phyloP scores from a whole-genome alignment of 1,140 invertebrate species.

The Hylaeus volcanicus region DNA sequence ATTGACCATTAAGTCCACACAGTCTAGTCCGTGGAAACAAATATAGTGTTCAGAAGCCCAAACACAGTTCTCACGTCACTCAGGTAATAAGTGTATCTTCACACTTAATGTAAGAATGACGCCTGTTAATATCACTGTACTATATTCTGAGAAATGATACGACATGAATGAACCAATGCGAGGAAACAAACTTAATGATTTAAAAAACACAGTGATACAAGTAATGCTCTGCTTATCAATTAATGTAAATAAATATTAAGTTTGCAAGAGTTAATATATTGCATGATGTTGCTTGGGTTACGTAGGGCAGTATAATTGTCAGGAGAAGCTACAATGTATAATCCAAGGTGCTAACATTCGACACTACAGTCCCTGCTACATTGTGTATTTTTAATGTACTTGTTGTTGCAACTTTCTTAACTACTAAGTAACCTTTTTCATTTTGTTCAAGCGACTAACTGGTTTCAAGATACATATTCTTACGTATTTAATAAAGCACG shows the following conservation, averaged over 20 bases:
- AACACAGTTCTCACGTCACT: conserved; percentile 59
- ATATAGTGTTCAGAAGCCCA: conserved; percentile 53
- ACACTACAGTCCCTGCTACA: conserved; percentile 61
- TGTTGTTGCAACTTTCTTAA: conserved; percentile 5
- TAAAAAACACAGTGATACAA: conserved; percentile 68
- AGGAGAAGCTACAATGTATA: conserved; percentile 57
- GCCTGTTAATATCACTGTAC: conserved; percentile 58
- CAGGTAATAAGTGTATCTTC: conserved; percentile 46
- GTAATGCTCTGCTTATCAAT: conserved; percentile 63
- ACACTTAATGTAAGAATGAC: conserved; percentile 48
- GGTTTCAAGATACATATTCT: conserved; percentile 7
- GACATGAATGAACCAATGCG: conserved; percentile 68
- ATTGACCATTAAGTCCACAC: conserved; percentile 51
- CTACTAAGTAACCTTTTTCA: background rate
- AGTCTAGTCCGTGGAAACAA: conserved; percentile 44
- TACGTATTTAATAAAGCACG: conserved; percentile 16
- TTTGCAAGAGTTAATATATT: conserved; percentile 65
- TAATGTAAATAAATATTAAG: conserved; percentile 68
- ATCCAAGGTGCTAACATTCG: conserved; percentile 65
- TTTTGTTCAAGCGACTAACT: background rate
- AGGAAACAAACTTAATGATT: conserved; percentile 66
- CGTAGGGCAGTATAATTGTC: conserved; percentile 54
- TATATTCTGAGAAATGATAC: conserved; percentile 69
- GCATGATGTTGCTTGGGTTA: conserved; percentile 65
- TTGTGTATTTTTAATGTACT: background rate